Evolutionary conservation across 2,797 vertebrate species (phyloP).

Genomic region (Rallus crepitans): DNA sequence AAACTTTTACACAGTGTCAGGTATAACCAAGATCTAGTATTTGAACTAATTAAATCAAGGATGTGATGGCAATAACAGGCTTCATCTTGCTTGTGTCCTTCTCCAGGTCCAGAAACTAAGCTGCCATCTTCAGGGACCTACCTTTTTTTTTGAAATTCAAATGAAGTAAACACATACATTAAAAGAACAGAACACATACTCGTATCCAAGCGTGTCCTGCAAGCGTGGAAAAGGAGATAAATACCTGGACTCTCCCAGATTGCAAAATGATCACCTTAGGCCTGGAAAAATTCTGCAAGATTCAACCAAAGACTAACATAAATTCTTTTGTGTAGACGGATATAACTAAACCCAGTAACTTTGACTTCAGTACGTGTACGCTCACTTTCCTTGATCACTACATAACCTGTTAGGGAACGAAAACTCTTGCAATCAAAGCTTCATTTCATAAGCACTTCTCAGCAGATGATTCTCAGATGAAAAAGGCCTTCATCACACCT

Average conservation of each 20-base stretch:
- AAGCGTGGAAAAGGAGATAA: background rate
- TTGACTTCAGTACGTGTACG: background rate
- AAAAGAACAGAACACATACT: background rate
- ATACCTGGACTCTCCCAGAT: background rate
- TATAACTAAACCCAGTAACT: background rate
- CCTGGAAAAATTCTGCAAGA: background rate
- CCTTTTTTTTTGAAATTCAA: background rate
- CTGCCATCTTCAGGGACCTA: background rate
- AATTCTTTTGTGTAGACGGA: background rate
- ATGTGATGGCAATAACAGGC: background rate
- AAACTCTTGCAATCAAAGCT: background rate
- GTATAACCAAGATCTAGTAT: background rate
- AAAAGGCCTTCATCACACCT: background rate
- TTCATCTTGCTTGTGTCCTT: background rate
- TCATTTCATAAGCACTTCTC: background rate
- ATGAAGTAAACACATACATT: background rate
- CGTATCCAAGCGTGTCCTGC: background rate
- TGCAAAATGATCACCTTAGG: background rate
- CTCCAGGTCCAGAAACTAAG: background rate
- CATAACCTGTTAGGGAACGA: background rate
- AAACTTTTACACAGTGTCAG: background rate
- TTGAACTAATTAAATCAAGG: constrained; percentile 38
- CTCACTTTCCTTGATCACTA: background rate
- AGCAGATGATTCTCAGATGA: background rate
- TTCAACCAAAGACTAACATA: background rate